Conservation (phyloP, 64 coral and sea anemone genomes). For the Porites australiensis region DNA sequence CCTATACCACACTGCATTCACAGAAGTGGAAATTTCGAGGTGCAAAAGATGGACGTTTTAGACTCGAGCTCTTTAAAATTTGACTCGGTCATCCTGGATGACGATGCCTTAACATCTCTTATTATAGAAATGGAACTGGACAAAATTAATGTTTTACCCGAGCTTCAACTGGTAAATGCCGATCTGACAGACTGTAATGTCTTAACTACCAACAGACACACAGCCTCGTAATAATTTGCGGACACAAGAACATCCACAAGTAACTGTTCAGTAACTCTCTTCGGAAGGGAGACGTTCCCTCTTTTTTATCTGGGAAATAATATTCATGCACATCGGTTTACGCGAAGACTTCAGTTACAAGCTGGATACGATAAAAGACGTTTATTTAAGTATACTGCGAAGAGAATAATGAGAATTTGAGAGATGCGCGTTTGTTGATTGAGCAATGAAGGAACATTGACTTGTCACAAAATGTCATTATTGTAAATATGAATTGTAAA, state of each 20-base stretch:
- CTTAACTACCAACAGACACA: background rate
- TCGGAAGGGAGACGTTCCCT: background rate
- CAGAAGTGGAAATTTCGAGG: background rate
- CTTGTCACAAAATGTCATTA: background rate
- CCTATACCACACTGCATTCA: slow-evolving; percentile 46
- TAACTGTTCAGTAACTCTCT: background rate
- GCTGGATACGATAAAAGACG: too few relatives aligned
- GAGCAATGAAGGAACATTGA: background rate
- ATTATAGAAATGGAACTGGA: slow-evolving; percentile 44
- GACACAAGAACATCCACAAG: background rate
- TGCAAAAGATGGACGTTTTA: background rate
- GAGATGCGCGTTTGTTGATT: background rate
- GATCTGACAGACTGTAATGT: slow-evolving; percentile 40
- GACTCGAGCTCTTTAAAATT: background rate
- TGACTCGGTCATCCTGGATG: slow-evolving; percentile 20
- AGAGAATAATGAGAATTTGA: background rate
- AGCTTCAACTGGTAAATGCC: slow-evolving; percentile 14
- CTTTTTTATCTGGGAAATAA: slow-evolving; percentile 5
- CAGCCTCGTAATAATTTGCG: background rate
- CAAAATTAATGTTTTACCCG: slow-evolving; percentile 48
- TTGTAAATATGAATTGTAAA: slow-evolving; percentile 55
- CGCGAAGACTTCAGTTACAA: too few relatives aligned
- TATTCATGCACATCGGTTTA: background rate
- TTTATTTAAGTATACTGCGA: too few relatives aligned
- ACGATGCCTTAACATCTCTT: slow-evolving; percentile 38